Percentiles rank a stretch among this genome's conserved stretches.
These are phyloP conservation scores for Liasis olivaceus DNA, from an alignment of 2,797 vertebrate genomes.

Conservation along the genomic window DNA sequence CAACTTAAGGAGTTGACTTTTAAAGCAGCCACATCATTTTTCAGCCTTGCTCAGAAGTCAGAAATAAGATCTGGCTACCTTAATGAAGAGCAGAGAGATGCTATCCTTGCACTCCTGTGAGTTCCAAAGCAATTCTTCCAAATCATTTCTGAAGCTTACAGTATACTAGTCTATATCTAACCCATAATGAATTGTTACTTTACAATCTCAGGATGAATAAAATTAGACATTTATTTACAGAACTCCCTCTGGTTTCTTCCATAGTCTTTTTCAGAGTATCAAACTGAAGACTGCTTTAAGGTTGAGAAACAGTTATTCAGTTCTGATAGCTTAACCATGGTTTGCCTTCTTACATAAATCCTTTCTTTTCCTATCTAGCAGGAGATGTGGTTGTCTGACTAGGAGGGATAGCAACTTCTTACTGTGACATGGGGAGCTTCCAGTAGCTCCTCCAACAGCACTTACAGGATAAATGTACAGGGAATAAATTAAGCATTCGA, in stretches of 20 bases:
- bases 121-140: too few species aligned
- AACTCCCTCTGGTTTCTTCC: not conserved
- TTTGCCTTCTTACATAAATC: not conserved
- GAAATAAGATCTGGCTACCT: not conserved
- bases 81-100: not conserved
- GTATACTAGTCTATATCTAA: not conserved
- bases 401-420: not conserved
- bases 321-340: not conserved
- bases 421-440: not conserved
- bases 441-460: not conserved
- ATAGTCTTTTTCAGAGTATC: not conserved
- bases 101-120: not conserved
- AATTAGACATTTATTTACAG: not conserved
- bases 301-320: not conserved
- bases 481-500: slow-evolving; percentile 3
- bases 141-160: not conserved
- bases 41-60: not conserved
- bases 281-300: not conserved
- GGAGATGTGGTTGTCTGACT: not conserved
- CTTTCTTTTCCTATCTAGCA: not conserved
- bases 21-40: not conserved
- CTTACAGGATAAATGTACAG: not conserved
- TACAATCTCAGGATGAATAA: not conserved
- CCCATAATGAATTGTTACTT: not conserved
- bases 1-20: not conserved